These are phyloP conservation scores for Osedax frankpressi DNA, from an alignment of 2,888 invertebrate species.

Conservation along the genomic window DNA sequence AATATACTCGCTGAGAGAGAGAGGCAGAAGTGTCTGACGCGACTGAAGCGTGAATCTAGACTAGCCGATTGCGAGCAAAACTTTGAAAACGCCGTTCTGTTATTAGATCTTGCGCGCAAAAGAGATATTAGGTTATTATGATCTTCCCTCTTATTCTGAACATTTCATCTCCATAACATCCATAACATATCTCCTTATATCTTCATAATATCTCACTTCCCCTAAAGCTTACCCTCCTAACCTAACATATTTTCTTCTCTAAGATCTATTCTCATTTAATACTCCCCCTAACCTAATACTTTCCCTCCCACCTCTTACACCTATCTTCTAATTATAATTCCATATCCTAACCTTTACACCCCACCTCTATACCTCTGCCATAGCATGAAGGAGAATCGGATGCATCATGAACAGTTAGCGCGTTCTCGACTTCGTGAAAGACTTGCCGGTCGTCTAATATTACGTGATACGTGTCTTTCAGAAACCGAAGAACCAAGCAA, in stretches of 20 bases:
- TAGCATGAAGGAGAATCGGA: slow-evolving; percentile 19
- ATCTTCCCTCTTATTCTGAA: too few species aligned
- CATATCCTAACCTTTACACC: too few species aligned
- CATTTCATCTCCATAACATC: too few species aligned
- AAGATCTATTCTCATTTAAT: too few species aligned
- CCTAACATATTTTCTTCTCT: too few species aligned
- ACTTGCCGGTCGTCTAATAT: slow-evolving; percentile 30
- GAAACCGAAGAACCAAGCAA: slow-evolving; percentile 28
- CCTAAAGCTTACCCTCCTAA: too few species aligned
- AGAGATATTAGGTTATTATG: not conserved
- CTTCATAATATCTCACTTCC: too few species aligned
- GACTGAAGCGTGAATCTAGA: slow-evolving; percentile 22
- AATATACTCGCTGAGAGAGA: slow-evolving; percentile 15
- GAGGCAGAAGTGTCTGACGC: slow-evolving; percentile 22
- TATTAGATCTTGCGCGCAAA: slow-evolving; percentile 20
- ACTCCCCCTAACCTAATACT: too few species aligned
- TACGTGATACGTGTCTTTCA: slow-evolving; percentile 13
- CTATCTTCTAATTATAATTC: too few species aligned
- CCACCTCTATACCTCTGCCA: too few species aligned
- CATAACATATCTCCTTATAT: too few species aligned
- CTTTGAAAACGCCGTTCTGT: slow-evolving; percentile 23
- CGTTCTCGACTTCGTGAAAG: slow-evolving; percentile 26
- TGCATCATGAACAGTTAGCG: slow-evolving; percentile 34
- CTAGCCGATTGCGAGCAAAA: slow-evolving; percentile 20
- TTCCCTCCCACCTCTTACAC: too few species aligned